A percentile compares a stretch with the other conserved stretches of the same genome.
Evolutionary conservation across 2,888 invertebrate genomes (phyloP).

Genomic region (Schizaphis graminum): DNA sequence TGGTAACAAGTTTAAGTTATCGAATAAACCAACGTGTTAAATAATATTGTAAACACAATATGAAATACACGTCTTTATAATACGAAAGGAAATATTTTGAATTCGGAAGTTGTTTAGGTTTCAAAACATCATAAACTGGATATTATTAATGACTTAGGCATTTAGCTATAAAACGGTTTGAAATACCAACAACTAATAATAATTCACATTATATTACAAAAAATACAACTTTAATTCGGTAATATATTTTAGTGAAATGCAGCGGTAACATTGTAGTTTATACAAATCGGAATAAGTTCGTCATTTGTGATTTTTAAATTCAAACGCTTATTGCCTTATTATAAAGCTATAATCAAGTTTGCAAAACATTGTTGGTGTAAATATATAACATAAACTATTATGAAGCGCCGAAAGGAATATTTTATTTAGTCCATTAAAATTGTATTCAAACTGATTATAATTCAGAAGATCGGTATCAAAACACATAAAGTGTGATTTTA

Average conservation of each 20-base stretch:
- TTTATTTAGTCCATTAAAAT: background rate
- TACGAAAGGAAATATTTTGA: conserved; percentile 6
- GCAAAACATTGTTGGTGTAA: background rate
- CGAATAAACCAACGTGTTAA: conserved; percentile 20
- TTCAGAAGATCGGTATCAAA: background rate
- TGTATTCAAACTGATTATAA: background rate
- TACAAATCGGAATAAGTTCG: background rate
- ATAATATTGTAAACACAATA: conserved; percentile 8
- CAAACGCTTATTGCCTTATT: background rate
- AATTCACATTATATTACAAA: background rate
- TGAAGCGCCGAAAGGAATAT: conserved; percentile 9
- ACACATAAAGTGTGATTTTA: conserved; percentile 7
- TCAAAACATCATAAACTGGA: background rate
- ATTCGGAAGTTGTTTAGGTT: conserved; percentile 28
- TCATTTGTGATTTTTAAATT: background rate
- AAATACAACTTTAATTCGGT: background rate
- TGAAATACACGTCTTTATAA: background rate
- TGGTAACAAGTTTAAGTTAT: background rate
- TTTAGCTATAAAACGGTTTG: background rate
- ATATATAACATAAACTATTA: background rate
- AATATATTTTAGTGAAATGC: background rate
- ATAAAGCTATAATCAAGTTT: background rate
- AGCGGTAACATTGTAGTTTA: background rate
- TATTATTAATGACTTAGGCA: conserved; percentile 1
- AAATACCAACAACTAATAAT: background rate